A percentile compares a stretch with the other conserved stretches of the same genome.
phyloP scores from a whole-genome alignment of 2,888 invertebrate species.

The Serrognathus titanus region DNA sequence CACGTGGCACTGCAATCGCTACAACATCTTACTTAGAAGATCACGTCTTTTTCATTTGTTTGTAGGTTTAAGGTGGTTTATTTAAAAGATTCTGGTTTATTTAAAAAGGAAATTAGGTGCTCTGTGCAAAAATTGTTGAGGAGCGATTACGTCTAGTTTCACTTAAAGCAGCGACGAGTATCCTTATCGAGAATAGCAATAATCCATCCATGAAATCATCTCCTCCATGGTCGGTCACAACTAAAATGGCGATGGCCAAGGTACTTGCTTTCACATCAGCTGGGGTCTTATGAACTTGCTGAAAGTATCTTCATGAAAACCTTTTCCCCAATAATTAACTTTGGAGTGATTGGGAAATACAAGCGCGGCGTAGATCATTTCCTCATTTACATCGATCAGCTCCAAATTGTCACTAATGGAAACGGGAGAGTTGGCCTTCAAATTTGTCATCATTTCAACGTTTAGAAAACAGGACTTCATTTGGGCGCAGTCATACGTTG shows the following conservation, averaged over 20 bases:
- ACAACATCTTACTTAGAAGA: no score
- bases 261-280: conserved; percentile 82
- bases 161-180: conserved; percentile 79
- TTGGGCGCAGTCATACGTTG: conserved; percentile 30
- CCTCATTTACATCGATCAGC: conserved; percentile 63
- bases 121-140: no score
- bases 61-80: no score
- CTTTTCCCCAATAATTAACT: not conserved
- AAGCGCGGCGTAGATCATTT: conserved; percentile 62
- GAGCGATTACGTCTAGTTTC: no score
- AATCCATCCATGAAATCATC: conserved; percentile 85
- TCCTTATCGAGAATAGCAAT: conserved; percentile 88
- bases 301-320: conserved; percentile 27
- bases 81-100: no score
- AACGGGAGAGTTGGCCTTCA: conserved; percentile 52
- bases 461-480: conserved; percentile 32
- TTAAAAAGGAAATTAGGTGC: no score
- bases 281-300: conserved; percentile 80
- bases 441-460: conserved; percentile 50
- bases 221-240: conserved; percentile 72
- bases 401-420: conserved; percentile 60
- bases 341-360: conserved; percentile 62
- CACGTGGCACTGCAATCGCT: no score
- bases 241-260: conserved; percentile 72
- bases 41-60: no score